These are phyloP conservation scores for Ailurus styani DNA, from an alignment of 2,113 vertebrate genomes.

Conservation along the genomic window DNA sequence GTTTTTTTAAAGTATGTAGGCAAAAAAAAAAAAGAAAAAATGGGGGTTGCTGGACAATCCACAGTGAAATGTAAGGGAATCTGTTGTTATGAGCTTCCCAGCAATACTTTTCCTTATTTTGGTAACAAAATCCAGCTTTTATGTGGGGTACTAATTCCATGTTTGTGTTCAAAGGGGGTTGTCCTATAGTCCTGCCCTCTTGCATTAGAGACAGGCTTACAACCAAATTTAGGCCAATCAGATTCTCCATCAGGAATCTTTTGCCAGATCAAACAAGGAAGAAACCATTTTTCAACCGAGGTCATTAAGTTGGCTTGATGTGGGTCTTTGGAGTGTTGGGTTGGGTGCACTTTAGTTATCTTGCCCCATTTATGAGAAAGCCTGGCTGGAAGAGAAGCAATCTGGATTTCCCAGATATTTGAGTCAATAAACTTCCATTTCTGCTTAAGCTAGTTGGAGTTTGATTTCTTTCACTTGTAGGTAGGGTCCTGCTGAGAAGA, in stretches of 20 bases:
- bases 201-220: not conserved
- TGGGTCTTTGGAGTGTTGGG: not conserved
- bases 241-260: not conserved
- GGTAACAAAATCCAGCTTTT: not conserved
- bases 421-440: not conserved
- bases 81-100: not conserved
- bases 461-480: not conserved
- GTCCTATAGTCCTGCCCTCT: not conserved
- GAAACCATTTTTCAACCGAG: not conserved
- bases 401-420: not conserved
- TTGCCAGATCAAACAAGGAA: not conserved
- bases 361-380: not conserved
- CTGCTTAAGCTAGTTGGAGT: not conserved
- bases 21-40: not conserved
- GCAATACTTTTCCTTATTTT: not conserved
- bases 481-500: not conserved
- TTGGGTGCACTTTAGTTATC: fast-evolving
- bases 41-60: not conserved
- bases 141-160: not conserved
- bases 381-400: not conserved
- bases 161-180: not conserved
- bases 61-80: not conserved
- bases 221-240: not conserved
- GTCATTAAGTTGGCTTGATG: not conserved
- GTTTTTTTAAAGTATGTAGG: not conserved